phyloP scores from a whole-genome alignment of 2,888 invertebrate species.

The Synergus japonicus region DNA sequence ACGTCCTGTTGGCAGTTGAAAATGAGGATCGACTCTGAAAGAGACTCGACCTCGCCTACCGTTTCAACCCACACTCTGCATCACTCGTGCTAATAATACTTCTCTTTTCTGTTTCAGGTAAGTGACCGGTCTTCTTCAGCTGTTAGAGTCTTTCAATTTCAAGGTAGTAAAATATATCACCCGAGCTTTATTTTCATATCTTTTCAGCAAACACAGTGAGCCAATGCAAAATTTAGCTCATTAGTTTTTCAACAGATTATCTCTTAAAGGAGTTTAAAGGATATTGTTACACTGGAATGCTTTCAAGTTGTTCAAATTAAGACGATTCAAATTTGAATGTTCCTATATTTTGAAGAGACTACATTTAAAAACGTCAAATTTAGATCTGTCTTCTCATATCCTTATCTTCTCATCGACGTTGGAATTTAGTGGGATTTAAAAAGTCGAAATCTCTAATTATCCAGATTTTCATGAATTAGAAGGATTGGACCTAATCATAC shows the following conservation, averaged over 20 bases:
- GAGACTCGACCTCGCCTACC: constrained; percentile 18
- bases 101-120: constrained; percentile 67
- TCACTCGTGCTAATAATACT: constrained; percentile 53
- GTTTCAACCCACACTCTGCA: constrained; percentile 21
- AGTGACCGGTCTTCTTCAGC: constrained; percentile 52
- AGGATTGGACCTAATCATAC: not conserved
- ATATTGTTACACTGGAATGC: not conserved
- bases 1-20: constrained; percentile 18
- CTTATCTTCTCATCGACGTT: no score
- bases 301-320: not conserved
- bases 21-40: constrained; percentile 31
- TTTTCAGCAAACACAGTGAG: not conserved
- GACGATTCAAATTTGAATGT: not conserved
- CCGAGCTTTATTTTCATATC: not conserved
- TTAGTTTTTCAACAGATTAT: not conserved
- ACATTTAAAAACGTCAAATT: not conserved
- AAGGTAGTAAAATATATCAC: constrained; percentile 33
- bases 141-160: constrained; percentile 24
- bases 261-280: not conserved
- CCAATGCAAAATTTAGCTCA: not conserved
- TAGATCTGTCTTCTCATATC: no score
- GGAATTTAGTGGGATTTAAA: no score
- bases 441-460: no score
- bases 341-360: not conserved
- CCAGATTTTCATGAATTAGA: no score